A percentile compares a stretch with the other conserved stretches of the same genome.
Evolutionary conservation across 2,888 invertebrate genomes (phyloP).

Genomic region (Harmothoe impar): DNA sequence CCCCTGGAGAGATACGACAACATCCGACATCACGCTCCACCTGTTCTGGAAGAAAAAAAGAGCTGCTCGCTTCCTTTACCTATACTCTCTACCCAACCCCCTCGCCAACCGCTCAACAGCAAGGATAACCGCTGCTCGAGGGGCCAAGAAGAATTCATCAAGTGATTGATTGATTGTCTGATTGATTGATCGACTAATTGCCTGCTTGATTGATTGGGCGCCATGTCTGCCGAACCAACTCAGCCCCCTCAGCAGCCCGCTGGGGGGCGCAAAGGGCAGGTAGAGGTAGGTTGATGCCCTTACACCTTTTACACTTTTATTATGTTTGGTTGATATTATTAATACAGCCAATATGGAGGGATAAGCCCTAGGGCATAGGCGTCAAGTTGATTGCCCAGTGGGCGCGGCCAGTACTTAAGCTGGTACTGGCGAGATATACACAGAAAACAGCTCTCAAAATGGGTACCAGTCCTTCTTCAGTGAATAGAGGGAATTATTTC

Average conservation of each 20-base stretch:
- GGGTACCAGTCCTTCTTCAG: no score
- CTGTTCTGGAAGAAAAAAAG: neutral
- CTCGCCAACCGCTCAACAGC: neutral
- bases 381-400: no score
- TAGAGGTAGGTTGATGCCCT: constrained; percentile 1
- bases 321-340: no score
- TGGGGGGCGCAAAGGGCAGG: constrained; percentile 14
- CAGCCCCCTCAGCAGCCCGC: neutral
- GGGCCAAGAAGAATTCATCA: neutral
- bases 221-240: neutral
- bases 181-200: constrained; percentile 14
- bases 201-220: neutral
- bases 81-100: constrained; percentile 11
- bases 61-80: neutral
- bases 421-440: no score
- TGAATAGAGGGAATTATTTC: no score
- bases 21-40: constrained; percentile 29
- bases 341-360: no score
- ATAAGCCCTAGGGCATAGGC: no score
- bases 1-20: neutral
- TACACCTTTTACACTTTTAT: neutral
- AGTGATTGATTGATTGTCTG: neutral
- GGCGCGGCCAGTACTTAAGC: no score
- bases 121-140: neutral
- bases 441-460: no score